Percentiles rank a stretch among this genome's conserved stretches.
Conservation (phyloP, 2,113 vertebrate species). For the Lonchura striata region DNA sequence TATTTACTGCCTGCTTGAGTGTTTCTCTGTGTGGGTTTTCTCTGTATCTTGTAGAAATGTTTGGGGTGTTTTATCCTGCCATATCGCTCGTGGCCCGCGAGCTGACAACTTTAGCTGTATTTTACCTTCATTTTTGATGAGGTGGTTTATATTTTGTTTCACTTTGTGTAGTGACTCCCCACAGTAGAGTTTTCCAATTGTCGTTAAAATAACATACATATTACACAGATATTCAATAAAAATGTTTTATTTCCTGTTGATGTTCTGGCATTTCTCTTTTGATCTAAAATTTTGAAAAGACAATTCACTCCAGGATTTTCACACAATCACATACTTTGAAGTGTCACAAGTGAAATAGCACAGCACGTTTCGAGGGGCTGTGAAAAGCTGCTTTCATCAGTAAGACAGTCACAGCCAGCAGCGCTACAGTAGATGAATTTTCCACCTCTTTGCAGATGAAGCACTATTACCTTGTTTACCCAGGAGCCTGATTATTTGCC, state of each 20-base stretch:
- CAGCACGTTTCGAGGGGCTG: neutral
- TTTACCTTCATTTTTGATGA: constrained; percentile 97
- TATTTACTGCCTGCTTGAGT: constrained; percentile 99
- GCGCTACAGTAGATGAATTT: neutral
- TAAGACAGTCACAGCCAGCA: neutral
- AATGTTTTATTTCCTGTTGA: constrained; percentile 99
- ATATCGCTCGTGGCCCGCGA: constrained; percentile 86
- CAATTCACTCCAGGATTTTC: neutral
- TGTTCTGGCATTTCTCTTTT: constrained; percentile 74
- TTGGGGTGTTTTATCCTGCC: constrained; percentile 94
- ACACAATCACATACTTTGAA: neutral
- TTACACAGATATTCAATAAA: constrained; percentile 98
- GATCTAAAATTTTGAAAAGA: neutral
- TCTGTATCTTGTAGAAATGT: constrained; percentile 97
- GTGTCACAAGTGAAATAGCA: neutral
- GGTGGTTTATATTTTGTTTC: constrained; percentile 97
- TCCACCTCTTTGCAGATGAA: neutral
- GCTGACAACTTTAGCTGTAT: constrained; percentile 93
- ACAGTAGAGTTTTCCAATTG: constrained; percentile 98
- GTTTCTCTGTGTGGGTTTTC: constrained; percentile 97
- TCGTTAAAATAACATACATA: constrained; percentile 98
- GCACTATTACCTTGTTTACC: neutral
- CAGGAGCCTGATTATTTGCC: neutral
- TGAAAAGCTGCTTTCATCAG: neutral
- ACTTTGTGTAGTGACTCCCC: constrained; percentile 98